Conservation (phyloP, 2,797 vertebrate species). For the Notolabrus celidotus region DNA sequence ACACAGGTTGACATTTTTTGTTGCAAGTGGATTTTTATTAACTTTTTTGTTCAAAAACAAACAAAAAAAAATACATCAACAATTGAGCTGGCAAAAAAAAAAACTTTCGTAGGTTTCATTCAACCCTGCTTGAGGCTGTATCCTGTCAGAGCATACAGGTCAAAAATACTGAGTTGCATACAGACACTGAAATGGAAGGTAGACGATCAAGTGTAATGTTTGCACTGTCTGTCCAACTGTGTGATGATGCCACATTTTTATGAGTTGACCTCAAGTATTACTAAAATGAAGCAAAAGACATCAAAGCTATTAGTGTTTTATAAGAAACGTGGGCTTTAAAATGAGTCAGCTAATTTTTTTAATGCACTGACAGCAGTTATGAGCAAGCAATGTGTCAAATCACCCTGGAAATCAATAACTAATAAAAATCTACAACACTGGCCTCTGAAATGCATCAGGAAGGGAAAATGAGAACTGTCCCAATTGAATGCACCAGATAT, state of each 20-base stretch:
- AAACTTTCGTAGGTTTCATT: constrained; percentile 38
- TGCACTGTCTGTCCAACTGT: constrained; percentile 57
- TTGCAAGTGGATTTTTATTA: constrained; percentile 74
- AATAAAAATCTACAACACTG: constrained; percentile 35
- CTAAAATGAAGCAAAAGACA: constrained; percentile 30
- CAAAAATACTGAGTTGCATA: constrained; percentile 34
- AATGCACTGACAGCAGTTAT: constrained; percentile 21
- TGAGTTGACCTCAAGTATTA: constrained; percentile 50
- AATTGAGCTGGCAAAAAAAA: constrained; percentile 43
- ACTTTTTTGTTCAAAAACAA: constrained; percentile 62
- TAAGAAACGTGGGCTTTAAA: constrained; percentile 31
- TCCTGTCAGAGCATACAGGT: constrained; percentile 35
- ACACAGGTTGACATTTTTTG: not conserved
- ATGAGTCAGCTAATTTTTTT: constrained; percentile 20
- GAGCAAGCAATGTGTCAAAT: constrained; percentile 5
- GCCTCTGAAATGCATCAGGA: constrained; percentile 32
- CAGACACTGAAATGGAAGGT: constrained; percentile 56
- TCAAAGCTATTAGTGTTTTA: constrained; percentile 58
- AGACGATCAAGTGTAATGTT: constrained; percentile 38
- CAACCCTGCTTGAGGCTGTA: constrained; percentile 24
- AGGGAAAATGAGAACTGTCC: not conserved
- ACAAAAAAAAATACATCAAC: constrained; percentile 50
- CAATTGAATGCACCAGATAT: not conserved
- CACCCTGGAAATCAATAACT: constrained; percentile 43
- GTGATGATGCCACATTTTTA: constrained; percentile 57